Conservation (phyloP, 2,797 vertebrate genomes). For the Onychomys torridus region DNA sequence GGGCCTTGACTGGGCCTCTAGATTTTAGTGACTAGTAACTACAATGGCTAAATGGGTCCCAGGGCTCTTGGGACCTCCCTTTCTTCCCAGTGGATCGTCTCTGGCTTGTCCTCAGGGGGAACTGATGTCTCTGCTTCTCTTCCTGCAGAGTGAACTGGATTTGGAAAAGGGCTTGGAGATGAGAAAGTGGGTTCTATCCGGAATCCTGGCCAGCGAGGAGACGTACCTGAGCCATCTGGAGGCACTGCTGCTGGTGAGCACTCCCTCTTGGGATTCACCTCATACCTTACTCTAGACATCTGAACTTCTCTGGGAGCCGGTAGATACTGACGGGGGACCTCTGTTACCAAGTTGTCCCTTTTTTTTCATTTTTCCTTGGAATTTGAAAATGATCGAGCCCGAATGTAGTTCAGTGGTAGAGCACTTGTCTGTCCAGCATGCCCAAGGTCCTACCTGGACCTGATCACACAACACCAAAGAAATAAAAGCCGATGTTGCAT, state of each 20-base stretch:
- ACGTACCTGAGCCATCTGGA: slow-evolving; percentile 95
- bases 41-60: background rate
- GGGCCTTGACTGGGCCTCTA: background rate
- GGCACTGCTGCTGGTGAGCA: slow-evolving; percentile 93
- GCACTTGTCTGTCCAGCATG: background rate
- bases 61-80: background rate
- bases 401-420: background rate
- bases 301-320: background rate
- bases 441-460: background rate
- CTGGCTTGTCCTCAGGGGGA: background rate
- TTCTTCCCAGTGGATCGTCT: background rate
- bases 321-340: background rate
- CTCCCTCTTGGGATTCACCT: background rate
- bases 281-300: background rate
- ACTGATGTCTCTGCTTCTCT: background rate
- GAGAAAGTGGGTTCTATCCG: slow-evolving; percentile 98
- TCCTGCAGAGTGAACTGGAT: slow-evolving; percentile 92
- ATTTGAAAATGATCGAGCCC: background rate
- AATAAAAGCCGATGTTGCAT: background rate
- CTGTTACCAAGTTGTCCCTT: background rate
- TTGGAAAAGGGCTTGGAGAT: slow-evolving; percentile 96
- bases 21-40: background rate
- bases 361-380: background rate
- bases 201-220: slow-evolving; percentile 96
- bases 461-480: background rate